Evolutionary conservation across 1,140 invertebrate genomes (phyloP).

Genomic region (Drosophila novamexicana): DNA sequence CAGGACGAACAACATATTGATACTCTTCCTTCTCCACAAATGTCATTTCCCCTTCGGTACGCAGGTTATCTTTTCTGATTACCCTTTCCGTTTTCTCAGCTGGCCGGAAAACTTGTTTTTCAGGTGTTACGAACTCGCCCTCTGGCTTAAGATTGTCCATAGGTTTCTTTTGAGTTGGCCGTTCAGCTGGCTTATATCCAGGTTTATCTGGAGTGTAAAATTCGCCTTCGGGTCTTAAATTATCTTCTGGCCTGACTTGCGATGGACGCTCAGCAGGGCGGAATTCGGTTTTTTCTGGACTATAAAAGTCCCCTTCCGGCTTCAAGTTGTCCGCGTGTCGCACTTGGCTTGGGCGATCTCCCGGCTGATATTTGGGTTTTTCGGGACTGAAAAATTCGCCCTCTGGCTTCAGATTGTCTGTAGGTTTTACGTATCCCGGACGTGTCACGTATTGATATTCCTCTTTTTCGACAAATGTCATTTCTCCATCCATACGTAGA

Average conservation of each 20-base stretch:
- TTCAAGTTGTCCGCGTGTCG: slow-evolving; percentile 86
- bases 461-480: slow-evolving; percentile 85
- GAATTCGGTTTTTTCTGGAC: slow-evolving; percentile 86
- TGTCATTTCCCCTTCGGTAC: slow-evolving; percentile 87
- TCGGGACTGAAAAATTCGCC: slow-evolving; percentile 87
- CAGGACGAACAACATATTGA: slow-evolving; percentile 43
- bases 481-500: slow-evolving; percentile 86
- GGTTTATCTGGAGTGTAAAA: slow-evolving; percentile 82
- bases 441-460: slow-evolving; percentile 85
- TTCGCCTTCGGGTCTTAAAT: slow-evolving; percentile 86
- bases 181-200: slow-evolving; percentile 84
- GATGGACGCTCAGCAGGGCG: slow-evolving; percentile 86
- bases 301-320: slow-evolving; percentile 88
- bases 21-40: slow-evolving; percentile 33
- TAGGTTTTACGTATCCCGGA: slow-evolving; percentile 86
- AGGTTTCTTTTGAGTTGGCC: slow-evolving; percentile 83
- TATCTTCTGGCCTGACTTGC: slow-evolving; percentile 85
- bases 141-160: slow-evolving; percentile 64
- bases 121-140: slow-evolving; percentile 58
- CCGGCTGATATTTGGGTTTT: slow-evolving; percentile 61
- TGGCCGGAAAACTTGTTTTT: slow-evolving; percentile 70
- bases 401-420: slow-evolving; percentile 87
- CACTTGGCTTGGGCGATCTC: slow-evolving; percentile 82
- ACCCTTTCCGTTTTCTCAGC: slow-evolving; percentile 84
- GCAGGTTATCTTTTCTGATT: slow-evolving; percentile 87